A percentile compares a stretch with the other conserved stretches of the same genome.
These are phyloP conservation scores for Bos javanicus DNA, from an alignment of 2,113 vertebrate species.

Conservation along the genomic window DNA sequence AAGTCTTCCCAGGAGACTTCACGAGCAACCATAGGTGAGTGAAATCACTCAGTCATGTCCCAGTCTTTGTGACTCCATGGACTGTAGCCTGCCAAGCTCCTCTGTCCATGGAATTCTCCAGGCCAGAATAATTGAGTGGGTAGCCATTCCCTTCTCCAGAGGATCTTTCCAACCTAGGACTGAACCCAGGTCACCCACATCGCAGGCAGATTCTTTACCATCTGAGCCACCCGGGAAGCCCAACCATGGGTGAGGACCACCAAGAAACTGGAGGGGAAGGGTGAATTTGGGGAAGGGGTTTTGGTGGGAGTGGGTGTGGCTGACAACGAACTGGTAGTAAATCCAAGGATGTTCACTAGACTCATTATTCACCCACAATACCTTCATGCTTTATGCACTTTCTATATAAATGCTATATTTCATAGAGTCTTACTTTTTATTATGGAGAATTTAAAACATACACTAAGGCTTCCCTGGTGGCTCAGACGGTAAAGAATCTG, in stretches of 20 bases:
- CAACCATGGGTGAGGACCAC: neutral
- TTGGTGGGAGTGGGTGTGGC: neutral
- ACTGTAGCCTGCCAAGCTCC: neutral
- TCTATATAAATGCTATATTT: neutral
- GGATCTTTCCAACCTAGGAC: neutral
- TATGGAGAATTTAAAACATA: neutral
- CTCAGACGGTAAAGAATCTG: neutral
- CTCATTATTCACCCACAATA: neutral
- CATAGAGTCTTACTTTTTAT: neutral
- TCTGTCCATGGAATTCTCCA: neutral
- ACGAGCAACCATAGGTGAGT: neutral
- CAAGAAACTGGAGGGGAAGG: neutral
- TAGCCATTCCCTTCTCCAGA: neutral
- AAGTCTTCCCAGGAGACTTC: neutral
- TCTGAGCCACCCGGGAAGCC: neutral
- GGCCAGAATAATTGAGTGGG: neutral
- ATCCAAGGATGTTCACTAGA: neutral
- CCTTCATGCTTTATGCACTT: fast-evolving
- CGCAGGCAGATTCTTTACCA: neutral
- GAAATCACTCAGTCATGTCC: neutral
- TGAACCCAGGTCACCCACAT: neutral
- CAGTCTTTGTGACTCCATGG: neutral
- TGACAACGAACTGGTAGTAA: neutral
- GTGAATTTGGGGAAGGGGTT: neutral
- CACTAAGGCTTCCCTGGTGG: neutral